Evolutionary conservation across 2,888 invertebrate genomes (phyloP).

Genomic region (Leucophenga montana): DNA sequence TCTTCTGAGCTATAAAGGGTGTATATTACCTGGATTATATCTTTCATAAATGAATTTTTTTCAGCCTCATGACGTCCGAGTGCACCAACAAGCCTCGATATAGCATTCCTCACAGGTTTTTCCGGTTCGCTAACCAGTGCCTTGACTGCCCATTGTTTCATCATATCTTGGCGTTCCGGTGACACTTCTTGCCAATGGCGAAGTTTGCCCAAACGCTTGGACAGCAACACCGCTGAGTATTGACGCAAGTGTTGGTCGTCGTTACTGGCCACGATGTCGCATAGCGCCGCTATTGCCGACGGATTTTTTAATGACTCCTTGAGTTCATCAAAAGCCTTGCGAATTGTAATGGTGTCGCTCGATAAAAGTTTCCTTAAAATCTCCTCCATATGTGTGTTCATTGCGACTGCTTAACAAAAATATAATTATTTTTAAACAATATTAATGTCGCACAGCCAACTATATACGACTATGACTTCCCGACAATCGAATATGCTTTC

Average conservation of each 20-base stretch:
- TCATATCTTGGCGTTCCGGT: conserved; percentile 74
- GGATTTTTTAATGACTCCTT: conserved; percentile 81
- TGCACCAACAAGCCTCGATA: conserved; percentile 82
- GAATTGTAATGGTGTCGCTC: too few species aligned
- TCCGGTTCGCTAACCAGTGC: conserved; percentile 78
- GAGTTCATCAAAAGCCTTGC: conserved; percentile 81
- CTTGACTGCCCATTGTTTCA: conserved; percentile 77
- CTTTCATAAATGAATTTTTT: conserved; percentile 70
- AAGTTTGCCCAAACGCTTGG: conserved; percentile 79
- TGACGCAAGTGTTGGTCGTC: conserved; percentile 80
- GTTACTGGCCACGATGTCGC: conserved; percentile 78
- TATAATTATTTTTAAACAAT: too few species aligned
- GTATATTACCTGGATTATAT: conserved; percentile 70
- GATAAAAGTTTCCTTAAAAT: too few species aligned
- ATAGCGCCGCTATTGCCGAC: conserved; percentile 78
- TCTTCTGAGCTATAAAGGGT: conserved; percentile 66
- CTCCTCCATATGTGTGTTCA: too few species aligned
- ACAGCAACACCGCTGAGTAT: conserved; percentile 82
- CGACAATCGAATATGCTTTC: too few species aligned
- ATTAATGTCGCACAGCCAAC: too few species aligned
- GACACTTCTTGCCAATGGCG: conserved; percentile 80
- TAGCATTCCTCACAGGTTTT: conserved; percentile 79
- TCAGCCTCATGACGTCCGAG: conserved; percentile 83
- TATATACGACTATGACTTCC: too few species aligned
- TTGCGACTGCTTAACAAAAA: too few species aligned